Conservation (phyloP, 2,797 vertebrate species). For the Semaprochilodus insignis region DNA sequence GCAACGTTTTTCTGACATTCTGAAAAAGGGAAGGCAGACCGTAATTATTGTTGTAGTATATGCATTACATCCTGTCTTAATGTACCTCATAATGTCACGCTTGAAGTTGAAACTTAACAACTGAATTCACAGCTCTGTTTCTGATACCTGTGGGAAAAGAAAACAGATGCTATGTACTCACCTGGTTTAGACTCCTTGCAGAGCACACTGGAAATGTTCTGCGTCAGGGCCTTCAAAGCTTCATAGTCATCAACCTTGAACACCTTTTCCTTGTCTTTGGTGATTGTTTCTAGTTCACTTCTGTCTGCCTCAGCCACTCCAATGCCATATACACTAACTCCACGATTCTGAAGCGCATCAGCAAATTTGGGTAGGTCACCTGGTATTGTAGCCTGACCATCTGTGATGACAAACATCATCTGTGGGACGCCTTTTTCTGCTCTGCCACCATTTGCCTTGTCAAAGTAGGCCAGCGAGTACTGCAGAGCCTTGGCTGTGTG, state of each 20-base stretch:
- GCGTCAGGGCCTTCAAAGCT: conserved; percentile 71
- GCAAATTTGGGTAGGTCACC: conserved; percentile 54
- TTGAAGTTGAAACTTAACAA: not conserved
- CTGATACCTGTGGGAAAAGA: not conserved
- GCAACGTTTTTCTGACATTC: conserved; percentile 76
- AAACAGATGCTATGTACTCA: conserved; percentile 56
- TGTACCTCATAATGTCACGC: not conserved
- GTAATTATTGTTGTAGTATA: not conserved
- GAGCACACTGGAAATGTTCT: conserved; percentile 72
- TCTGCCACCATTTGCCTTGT: conserved; percentile 69
- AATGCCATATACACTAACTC: conserved; percentile 76
- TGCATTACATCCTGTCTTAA: not conserved
- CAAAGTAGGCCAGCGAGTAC: conserved; percentile 73
- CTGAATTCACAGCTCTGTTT: not conserved
- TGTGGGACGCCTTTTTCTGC: conserved; percentile 65
- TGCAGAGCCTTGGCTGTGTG: conserved; percentile 77
- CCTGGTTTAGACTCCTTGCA: conserved; percentile 79
- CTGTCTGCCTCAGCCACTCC: conserved; percentile 72
- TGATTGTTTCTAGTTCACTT: conserved; percentile 75
- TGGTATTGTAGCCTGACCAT: conserved; percentile 74
- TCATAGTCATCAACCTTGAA: conserved; percentile 76
- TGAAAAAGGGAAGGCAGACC: conserved; percentile 56
- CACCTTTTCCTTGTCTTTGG: conserved; percentile 63
- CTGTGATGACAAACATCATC: conserved; percentile 83
- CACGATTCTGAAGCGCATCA: conserved; percentile 57